Conservation (phyloP, 1,140 invertebrate genomes). For the Ceratosolen fusciceps region DNA sequence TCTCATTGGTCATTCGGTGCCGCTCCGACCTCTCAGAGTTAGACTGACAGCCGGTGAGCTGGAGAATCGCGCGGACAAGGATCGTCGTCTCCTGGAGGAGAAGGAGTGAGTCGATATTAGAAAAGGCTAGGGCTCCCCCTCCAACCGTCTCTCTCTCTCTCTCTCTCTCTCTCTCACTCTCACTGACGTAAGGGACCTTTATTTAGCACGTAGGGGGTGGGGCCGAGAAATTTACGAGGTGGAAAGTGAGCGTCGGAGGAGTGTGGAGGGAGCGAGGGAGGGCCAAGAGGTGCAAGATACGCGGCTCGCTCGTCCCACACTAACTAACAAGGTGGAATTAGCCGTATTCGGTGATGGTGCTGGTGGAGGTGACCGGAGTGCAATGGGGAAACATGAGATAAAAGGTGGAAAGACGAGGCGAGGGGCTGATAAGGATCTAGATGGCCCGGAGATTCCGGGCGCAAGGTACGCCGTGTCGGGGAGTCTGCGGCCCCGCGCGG, state of each 20-base stretch:
- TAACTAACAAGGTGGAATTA: constrained; percentile 56
- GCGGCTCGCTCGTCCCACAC: constrained; percentile 15
- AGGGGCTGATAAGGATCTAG: constrained; percentile 40
- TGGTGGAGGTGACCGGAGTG: background rate
- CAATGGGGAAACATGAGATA: constrained; percentile 45
- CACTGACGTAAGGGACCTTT: no score
- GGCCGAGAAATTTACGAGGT: background rate
- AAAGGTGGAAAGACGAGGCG: constrained; percentile 47
- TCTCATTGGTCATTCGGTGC: no score
- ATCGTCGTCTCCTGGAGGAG: no score
- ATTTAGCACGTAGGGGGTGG: no score
- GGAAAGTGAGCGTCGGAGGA: background rate
- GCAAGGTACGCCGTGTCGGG: background rate
- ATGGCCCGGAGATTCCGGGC: constrained; percentile 33
- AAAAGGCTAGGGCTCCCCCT: no score
- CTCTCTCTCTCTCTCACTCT: no score
- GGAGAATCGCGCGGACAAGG: no score
- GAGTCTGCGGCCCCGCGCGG: constrained; percentile 3
- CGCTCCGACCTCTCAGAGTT: no score
- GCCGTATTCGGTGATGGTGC: constrained; percentile 30
- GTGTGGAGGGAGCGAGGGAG: background rate
- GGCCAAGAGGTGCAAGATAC: constrained; percentile 29
- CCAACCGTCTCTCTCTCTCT: no score
- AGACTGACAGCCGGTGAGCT: no score
- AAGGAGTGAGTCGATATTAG: no score